Percentiles rank a stretch among this genome's conserved stretches.
Conservation (phyloP, 2,113 vertebrate genomes). For the Labrus mixtus region DNA sequence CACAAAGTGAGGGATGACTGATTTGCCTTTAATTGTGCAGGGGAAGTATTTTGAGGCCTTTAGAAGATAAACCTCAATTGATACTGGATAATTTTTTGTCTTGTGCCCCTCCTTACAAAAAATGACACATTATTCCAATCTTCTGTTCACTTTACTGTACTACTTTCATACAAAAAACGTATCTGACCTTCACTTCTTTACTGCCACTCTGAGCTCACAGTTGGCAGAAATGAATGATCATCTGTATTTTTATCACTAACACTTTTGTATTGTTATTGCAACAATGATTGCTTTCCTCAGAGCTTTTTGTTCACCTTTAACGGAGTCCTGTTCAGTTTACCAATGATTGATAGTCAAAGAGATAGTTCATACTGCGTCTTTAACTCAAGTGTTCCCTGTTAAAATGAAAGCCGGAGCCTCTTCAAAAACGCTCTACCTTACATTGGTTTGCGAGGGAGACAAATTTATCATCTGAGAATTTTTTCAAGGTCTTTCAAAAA, state of each 20-base stretch:
- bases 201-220: conserved; percentile 23
- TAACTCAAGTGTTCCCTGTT: conserved; percentile 24
- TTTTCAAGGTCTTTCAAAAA: conserved; percentile 70
- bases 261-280: neutral
- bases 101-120: no score
- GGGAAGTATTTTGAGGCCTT: neutral
- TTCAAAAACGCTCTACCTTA: conserved; percentile 14
- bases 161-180: no score
- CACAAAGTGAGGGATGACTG: neutral
- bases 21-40: neutral
- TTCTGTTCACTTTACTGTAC: no score
- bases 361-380: conserved; percentile 10
- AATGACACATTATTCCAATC: no score
- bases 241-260: conserved; percentile 11
- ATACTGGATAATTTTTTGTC: no score
- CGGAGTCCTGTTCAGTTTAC: conserved; percentile 14
- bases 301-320: neutral
- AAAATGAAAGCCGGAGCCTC: neutral
- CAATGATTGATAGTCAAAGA: conserved; percentile 20
- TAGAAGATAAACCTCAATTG: neutral
- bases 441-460: conserved; percentile 37
- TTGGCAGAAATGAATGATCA: conserved; percentile 30
- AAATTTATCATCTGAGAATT: conserved; percentile 51
- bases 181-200: conserved; percentile 29
- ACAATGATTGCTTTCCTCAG: neutral